These are phyloP conservation scores for Standfussiana lucernea DNA, from an alignment of 2,888 invertebrate genomes.

Conservation along the genomic window DNA sequence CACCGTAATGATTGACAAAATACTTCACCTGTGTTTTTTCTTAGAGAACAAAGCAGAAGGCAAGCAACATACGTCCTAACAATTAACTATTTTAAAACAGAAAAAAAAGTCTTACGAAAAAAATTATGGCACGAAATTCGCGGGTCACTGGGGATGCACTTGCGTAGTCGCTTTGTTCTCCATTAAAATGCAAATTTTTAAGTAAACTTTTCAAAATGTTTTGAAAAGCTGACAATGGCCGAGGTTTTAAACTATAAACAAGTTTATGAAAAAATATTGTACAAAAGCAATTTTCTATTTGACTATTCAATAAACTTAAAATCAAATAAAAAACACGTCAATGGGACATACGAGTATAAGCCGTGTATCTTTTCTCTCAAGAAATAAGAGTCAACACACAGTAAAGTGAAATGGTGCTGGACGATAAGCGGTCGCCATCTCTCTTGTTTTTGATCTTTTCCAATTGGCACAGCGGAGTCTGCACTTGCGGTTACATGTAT, in stretches of 20 bases:
- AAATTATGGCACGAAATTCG: not conserved
- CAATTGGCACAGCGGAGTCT: slow-evolving; percentile 14
- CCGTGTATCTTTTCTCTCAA: not conserved
- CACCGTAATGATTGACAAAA: slow-evolving; percentile 87
- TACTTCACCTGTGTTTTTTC: slow-evolving; percentile 87
- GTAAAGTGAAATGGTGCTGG: slow-evolving; percentile 3
- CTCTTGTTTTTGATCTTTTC: slow-evolving; percentile 34
- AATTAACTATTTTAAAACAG: not conserved
- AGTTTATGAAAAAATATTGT: not conserved
- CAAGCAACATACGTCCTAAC: slow-evolving; percentile 36
- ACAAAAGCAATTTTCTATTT: not conserved
- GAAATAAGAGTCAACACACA: slow-evolving; percentile 6
- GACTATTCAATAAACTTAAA: not conserved
- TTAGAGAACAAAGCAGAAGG: slow-evolving; percentile 63
- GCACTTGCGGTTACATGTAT: slow-evolving; percentile 13
- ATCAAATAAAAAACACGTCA: not conserved
- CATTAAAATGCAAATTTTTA: not conserved
- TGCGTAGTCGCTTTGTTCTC: not conserved
- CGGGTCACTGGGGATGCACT: not conserved
- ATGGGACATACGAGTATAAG: not conserved
- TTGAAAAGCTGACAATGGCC: too few species aligned
- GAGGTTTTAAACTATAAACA: not conserved
- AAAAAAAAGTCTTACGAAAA: not conserved
- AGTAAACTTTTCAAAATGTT: not conserved
- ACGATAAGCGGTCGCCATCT: slow-evolving; percentile 10